Evolutionary conservation across 1,140 invertebrate species (phyloP).

Genomic region (Bombus consobrinus): DNA sequence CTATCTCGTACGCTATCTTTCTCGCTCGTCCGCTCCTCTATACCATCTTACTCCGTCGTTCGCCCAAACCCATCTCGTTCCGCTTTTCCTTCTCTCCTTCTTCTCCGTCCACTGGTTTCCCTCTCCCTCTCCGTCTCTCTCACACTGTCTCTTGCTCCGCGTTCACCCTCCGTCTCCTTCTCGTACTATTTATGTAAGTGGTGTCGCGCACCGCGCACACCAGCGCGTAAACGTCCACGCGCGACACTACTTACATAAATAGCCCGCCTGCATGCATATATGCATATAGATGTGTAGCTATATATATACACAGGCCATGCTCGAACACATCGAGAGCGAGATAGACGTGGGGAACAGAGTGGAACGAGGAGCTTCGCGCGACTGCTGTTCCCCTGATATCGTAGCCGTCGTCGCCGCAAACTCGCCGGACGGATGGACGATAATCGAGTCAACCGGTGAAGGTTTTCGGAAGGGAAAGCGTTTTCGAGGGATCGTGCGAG

Average conservation of each 20-base stretch:
- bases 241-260: slow-evolving; percentile 48
- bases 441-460: slow-evolving; percentile 59
- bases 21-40: background rate
- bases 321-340: background rate
- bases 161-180: background rate
- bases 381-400: slow-evolving; percentile 43
- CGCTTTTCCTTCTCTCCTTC: background rate
- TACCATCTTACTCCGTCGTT: background rate
- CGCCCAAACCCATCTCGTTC: background rate
- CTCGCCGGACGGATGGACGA: slow-evolving; percentile 64
- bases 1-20: no score
- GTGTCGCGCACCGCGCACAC: slow-evolving; percentile 4
- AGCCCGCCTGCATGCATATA: slow-evolving; percentile 13
- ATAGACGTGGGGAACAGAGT: background rate
- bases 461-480: slow-evolving; percentile 44
- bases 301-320: background rate
- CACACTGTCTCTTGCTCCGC: no score
- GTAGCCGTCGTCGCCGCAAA: slow-evolving; percentile 45
- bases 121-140: no score
- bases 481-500: background rate
- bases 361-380: slow-evolving; percentile 26
- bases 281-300: background rate
- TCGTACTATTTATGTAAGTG: slow-evolving; percentile 49
- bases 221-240: slow-evolving; percentile 31
- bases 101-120: background rate